These are phyloP conservation scores for Pardosa pseudoannulata DNA, from an alignment of 2,888 invertebrate species.

Conservation along the genomic window DNA sequence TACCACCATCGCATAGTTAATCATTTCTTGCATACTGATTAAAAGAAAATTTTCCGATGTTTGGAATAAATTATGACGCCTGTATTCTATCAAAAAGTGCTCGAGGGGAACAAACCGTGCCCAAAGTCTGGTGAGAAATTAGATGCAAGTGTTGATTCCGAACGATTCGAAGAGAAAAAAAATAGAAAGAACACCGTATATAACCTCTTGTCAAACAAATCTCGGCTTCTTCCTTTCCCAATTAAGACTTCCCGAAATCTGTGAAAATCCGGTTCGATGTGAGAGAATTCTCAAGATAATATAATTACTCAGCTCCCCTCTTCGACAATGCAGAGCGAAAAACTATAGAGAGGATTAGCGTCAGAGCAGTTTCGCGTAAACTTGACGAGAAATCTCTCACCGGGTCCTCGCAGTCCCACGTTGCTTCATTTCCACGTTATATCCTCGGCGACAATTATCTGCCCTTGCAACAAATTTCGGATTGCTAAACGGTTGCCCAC, in stretches of 20 bases:
- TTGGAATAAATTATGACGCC: too few species aligned
- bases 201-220: not conserved
- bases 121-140: not conserved
- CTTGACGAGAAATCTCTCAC: conserved; percentile 32
- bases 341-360: not conserved
- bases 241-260: not conserved
- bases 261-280: not conserved
- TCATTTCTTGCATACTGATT: too few species aligned
- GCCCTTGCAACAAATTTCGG: conserved; percentile 18
- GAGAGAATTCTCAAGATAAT: not conserved
- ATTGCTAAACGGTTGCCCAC: conserved; percentile 18
- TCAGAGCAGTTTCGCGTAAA: conserved; percentile 1
- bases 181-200: too few species aligned
- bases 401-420: not conserved
- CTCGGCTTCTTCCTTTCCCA: not conserved
- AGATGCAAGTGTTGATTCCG: not conserved
- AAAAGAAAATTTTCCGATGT: too few species aligned
- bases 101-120: not conserved
- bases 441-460: conserved; percentile 25
- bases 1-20: too few species aligned
- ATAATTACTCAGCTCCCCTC: not conserved
- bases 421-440: not conserved
- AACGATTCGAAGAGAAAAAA: not conserved
- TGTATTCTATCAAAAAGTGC: not conserved
- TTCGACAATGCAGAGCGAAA: not conserved